phyloP scores from a whole-genome alignment of 2,888 invertebrate species.

The Serripes groenlandicus region DNA sequence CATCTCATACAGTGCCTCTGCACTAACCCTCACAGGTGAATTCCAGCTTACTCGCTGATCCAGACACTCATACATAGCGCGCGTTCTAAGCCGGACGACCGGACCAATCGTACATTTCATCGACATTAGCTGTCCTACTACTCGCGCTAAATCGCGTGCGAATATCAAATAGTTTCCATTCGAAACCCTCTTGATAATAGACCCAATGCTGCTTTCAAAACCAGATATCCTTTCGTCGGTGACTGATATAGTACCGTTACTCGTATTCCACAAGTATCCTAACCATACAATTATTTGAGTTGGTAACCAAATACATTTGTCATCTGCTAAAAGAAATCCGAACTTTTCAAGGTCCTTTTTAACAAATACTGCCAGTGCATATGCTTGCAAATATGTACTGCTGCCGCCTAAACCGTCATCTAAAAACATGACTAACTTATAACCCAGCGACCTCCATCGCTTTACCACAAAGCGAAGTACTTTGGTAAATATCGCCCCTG shows the following conservation, averaged over 20 bases:
- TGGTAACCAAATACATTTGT: constrained; percentile 60
- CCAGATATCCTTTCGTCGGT: constrained; percentile 31
- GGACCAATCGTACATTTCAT: constrained; percentile 38
- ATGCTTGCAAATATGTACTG: constrained; percentile 14
- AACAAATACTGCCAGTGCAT: constrained; percentile 13
- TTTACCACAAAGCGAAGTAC: constrained; percentile 38
- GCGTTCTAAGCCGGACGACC: constrained; percentile 31
- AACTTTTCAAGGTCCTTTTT: constrained; percentile 47
- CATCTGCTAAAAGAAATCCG: constrained; percentile 64
- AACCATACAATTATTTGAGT: constrained; percentile 45
- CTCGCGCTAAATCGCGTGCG: constrained; percentile 37
- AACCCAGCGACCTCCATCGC: constrained; percentile 39
- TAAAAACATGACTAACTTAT: constrained; percentile 53
- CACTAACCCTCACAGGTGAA: constrained; percentile 24
- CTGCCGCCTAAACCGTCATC: constrained; percentile 58
- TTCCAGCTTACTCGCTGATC: constrained; percentile 39
- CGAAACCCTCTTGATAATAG: neutral
- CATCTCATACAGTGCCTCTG: constrained; percentile 13
- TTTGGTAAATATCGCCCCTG: constrained; percentile 62
- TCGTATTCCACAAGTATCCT: constrained; percentile 54
- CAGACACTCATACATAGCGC: constrained; percentile 37
- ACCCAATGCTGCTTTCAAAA: neutral
- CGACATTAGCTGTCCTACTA: constrained; percentile 47
- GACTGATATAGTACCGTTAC: constrained; percentile 35
- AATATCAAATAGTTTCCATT: constrained; percentile 11